Conservation (phyloP, 2,113 vertebrate species). For the Pomatorhinus ruficollis region DNA sequence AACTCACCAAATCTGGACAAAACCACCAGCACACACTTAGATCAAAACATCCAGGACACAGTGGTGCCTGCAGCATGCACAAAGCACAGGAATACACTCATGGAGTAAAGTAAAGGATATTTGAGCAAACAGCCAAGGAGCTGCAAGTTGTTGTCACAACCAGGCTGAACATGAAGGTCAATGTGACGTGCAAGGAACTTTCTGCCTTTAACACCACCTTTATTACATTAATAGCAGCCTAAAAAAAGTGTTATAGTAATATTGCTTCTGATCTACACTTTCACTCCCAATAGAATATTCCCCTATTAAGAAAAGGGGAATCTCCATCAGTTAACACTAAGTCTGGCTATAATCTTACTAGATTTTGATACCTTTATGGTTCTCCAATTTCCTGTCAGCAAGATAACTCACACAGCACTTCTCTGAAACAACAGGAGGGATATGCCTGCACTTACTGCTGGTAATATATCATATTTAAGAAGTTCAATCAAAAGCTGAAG, state of each 20-base stretch:
- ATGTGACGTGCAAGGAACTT: background rate
- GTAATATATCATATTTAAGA: background rate
- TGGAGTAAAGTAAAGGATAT: background rate
- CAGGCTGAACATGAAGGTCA: background rate
- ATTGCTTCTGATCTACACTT: background rate
- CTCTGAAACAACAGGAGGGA: background rate
- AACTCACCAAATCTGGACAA: background rate
- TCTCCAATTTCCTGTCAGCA: background rate
- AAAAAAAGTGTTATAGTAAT: background rate
- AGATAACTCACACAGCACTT: background rate
- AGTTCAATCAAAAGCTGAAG: background rate
- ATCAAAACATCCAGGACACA: background rate
- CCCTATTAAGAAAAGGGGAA: background rate
- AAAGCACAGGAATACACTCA: background rate
- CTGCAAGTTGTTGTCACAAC: background rate
- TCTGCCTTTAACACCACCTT: background rate
- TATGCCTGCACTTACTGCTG: background rate
- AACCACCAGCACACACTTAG: rapidly evolving
- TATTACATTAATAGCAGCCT: background rate
- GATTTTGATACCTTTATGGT: background rate
- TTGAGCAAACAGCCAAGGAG: background rate
- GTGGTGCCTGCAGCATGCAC: background rate
- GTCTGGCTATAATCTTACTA: background rate
- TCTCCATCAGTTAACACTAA: background rate
- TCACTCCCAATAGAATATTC: background rate